Base-by-base conservation (phyloP, 2,113 vertebrate genomes). In the Aldabrachelys gigantea region DNA sequence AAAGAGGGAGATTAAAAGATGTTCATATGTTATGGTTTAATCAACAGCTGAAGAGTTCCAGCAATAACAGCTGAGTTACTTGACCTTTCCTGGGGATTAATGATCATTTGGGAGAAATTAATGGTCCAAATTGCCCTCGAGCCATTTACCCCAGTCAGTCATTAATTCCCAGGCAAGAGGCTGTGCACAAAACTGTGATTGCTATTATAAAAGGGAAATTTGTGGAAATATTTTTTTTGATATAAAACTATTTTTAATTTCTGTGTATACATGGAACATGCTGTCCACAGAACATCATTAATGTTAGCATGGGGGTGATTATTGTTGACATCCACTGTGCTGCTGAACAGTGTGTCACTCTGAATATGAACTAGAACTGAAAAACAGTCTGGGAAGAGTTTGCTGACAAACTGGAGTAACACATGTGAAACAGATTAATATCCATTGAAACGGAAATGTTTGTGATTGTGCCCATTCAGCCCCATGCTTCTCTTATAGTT, bases 251-350 rank as follows among this genome's bases (percentile, higher is more conserved):
- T 10, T 81, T 87, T 90, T 86, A 27, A 24, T 10, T 59, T 90
- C 54, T 89, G 17, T 1, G 0, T 29, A 35, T 12, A 16, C 44
- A 8, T 1, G 41, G 10, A 50, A 47, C 0, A 0, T 65, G n/a
- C 22, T 47, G 78, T 49, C 72, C n/a, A 27, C 16, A 50, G 76
- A 27, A 53, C 88, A 92, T 47, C n/a, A 22, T 57, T 84, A 22
- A 3, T 2, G n/a, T 54, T 76, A 50, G 72, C 21, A 44, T 53
- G 57, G 72, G 6, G 59, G 22, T 80, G 75, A 22, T 21, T 90
- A 44, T 29, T 85, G 38, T 44, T 91, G 75, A 10, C 72, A 29
- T 24, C 35, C 84, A 53, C 41, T 44, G 0, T 86, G 24, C 59
- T 92, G 56, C 81, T 79, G 76, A 86, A 50, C 57, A 8, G 5